Percentiles rank a stretch among this genome's conserved stretches.
Conservation (phyloP, 64 coral and sea anemone genomes). For the Pachyseris speciosa region DNA sequence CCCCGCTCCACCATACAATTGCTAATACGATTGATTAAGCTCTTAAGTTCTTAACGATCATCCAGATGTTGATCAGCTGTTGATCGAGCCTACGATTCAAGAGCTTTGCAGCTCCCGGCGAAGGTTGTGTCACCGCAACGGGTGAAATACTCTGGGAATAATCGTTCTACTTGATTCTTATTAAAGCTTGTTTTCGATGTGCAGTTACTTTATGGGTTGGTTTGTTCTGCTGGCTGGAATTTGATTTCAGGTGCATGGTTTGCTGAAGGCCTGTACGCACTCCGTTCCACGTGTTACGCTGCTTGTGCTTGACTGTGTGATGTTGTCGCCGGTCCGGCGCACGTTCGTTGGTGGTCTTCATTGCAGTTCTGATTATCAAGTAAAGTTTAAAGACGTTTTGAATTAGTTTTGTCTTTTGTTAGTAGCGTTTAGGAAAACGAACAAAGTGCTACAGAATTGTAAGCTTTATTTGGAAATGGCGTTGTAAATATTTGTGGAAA, state of each 20-base stretch:
- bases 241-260: neutral
- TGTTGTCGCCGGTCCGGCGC: neutral
- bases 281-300: neutral
- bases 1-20: no score
- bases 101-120: neutral
- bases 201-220: neutral
- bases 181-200: neutral
- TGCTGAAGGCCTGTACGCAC: neutral
- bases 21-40: no score
- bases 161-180: neutral
- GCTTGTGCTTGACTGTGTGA: no score
- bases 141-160: conserved; percentile 5
- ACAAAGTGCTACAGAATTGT: no score
- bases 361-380: neutral
- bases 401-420: no score
- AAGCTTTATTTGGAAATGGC: no score
- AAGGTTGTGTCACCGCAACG: neutral
- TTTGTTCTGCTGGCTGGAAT: neutral
- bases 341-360: neutral
- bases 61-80: no score
- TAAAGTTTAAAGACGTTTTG: no score
- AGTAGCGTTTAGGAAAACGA: no score
- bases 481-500: no score
- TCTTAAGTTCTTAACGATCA: no score
- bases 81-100: neutral